phyloP scores from a whole-genome alignment of 2,113 vertebrate genomes.

The Trachemys scripta region DNA sequence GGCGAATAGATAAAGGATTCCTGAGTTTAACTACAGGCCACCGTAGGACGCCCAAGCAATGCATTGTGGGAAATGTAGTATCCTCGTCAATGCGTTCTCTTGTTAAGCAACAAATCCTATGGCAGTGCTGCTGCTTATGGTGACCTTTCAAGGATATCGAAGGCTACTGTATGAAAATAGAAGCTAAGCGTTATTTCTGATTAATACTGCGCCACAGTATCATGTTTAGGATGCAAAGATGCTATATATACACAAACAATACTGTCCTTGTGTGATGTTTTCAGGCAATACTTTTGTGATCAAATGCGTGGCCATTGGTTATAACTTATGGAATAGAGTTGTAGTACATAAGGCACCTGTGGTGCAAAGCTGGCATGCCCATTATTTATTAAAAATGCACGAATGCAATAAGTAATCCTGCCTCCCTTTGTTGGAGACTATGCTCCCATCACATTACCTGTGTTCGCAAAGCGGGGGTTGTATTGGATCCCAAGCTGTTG shows the following conservation, averaged over 20 bases:
- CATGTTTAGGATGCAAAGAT: neutral
- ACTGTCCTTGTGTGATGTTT: neutral
- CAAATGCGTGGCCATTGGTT: neutral
- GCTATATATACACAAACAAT: no score
- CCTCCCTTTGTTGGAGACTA: neutral
- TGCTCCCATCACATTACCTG: neutral
- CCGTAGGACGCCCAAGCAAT: neutral
- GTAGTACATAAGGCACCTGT: neutral
- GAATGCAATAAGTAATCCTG: neutral
- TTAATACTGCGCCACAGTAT: neutral
- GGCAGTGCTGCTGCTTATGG: neutral
- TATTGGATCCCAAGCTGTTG: neutral
- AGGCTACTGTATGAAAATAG: neutral
- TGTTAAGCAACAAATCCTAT: neutral
- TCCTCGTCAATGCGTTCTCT: no score
- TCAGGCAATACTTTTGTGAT: neutral
- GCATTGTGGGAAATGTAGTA: constrained; percentile 16
- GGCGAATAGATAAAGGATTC: no score
- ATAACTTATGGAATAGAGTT: neutral
- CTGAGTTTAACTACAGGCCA: neutral
- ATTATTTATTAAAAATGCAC: neutral
- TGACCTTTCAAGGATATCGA: neutral
- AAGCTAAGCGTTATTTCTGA: neutral
- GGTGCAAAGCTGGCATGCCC: neutral
- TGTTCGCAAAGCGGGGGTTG: neutral